Evolutionary conservation across 1,140 invertebrate species (phyloP), one percentile per base, ranked within the genome.

Genomic region (Pseudomyrmex dendroicus): DNA sequence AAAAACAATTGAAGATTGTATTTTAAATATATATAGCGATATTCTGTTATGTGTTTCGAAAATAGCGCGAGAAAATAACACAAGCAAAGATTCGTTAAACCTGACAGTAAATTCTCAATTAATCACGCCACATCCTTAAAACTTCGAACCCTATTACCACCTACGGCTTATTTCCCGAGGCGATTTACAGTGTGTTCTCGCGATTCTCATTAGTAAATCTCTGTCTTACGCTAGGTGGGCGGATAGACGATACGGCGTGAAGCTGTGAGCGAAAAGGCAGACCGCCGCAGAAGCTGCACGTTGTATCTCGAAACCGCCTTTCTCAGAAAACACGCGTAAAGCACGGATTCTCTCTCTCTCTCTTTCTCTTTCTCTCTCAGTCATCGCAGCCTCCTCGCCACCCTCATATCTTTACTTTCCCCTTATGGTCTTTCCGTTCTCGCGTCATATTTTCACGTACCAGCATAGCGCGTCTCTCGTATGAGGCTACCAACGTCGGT

Each of bases 141-240:
- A 20, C n/a, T 46, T 48, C 76, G 54, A 80, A 59, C 63, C 22
- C 59, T 80, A 80, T 80, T 80, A 72, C 66, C 76, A 80, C 66
- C 76, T 68, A 72, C 76, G 54, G 54, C 2, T 50, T 10, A 70
- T 80, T 72, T 66, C 70, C 25, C 64, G 64, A 67, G 20, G 17
- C 63, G 52, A 2, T 13, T 4, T 3, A 62, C 20, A 62, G 17
- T 56, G 20, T 50, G 73, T 54, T 52, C 35, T 25, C 48, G 61
- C 76, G 76, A 76, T 87, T 78, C 66, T 80, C 83, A 84, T 83
- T 87, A 86, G 73, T 22, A 61, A 77, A 84, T 82, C 83, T 73
- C 77, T 66, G 70, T 77, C 72, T 67, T 57, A 25, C 44, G 25
- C 61, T 48, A 64, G n/a, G 72, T 57, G 85, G 72, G 78, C 85